Evolutionary conservation across 2,888 invertebrate species (phyloP).

Genomic region (Pharmacophagus antenor): DNA sequence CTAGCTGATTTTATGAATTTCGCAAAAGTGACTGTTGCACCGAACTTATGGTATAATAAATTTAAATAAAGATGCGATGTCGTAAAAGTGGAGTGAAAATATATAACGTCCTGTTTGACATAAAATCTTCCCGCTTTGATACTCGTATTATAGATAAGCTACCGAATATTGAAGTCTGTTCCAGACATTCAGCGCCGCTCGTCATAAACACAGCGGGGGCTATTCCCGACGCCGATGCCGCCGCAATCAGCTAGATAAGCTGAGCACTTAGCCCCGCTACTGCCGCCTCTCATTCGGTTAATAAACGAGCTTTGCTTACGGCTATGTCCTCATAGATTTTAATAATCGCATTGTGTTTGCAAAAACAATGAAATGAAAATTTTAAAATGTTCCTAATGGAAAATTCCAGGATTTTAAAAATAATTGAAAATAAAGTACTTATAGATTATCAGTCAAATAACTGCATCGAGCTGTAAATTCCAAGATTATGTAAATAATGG

Average conservation of each 20-base stretch:
- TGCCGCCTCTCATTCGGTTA: constrained; percentile 2
- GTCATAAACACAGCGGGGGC: constrained; percentile 47
- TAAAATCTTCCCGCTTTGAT: constrained; percentile 10
- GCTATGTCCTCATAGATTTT: neutral
- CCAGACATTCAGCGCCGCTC: constrained; percentile 37
- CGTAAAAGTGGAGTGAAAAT: neutral
- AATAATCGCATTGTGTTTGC: neutral
- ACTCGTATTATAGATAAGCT: constrained; percentile 21
- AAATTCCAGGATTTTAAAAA: neutral
- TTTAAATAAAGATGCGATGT: neutral
- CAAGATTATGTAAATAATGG: too few species aligned
- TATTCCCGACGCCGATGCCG: constrained; percentile 36
- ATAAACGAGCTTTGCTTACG: neutral
- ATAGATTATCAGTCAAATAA: too few species aligned
- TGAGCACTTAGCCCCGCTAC: constrained; percentile 1
- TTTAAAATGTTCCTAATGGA: neutral
- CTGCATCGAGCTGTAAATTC: too few species aligned
- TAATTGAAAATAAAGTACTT: too few species aligned
- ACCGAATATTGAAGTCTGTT: constrained; percentile 36
- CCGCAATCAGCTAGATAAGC: constrained; percentile 32
- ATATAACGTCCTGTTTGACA: neutral
- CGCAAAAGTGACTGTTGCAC: too few species aligned
- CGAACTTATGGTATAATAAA: too few species aligned
- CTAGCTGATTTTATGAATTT: too few species aligned
- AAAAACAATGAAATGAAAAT: neutral